A percentile compares a stretch with the other conserved stretches of the same genome.
These are phyloP conservation scores for Pelmatolapia mariae DNA, from an alignment of 2,113 vertebrate species.

Conservation along the genomic window DNA sequence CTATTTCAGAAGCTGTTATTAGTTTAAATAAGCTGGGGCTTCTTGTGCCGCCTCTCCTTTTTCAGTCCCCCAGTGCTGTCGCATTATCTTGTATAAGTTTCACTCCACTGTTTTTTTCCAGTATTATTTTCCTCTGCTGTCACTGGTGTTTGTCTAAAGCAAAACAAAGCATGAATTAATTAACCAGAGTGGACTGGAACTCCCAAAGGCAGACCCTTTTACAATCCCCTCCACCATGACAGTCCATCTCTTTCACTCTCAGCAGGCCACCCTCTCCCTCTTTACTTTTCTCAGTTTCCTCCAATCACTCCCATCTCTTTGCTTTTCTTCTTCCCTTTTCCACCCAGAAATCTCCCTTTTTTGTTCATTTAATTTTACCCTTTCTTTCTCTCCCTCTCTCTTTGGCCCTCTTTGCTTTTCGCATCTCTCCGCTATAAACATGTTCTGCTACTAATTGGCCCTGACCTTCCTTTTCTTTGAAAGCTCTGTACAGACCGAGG, in stretches of 20 bases:
- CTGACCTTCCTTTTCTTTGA: constrained; percentile 34
- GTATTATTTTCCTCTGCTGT: constrained; percentile 17
- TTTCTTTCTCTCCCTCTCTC: background rate
- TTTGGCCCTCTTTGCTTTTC: background rate
- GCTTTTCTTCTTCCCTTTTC: background rate
- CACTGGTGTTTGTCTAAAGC: constrained; percentile 35
- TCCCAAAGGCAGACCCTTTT: constrained; percentile 38
- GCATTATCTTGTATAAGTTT: constrained; percentile 1
- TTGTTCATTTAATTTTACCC: background rate
- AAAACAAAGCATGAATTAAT: constrained; percentile 68
- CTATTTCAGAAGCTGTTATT: constrained; percentile 48
- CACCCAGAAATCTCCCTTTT: background rate
- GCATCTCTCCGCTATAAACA: background rate
- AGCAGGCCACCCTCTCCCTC: background rate
- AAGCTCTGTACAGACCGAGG: background rate
- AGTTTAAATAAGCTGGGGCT: constrained; percentile 39
- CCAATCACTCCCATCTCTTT: background rate
- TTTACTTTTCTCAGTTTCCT: constrained; percentile 12
- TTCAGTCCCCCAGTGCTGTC: background rate
- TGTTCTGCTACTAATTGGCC: constrained; percentile 22
- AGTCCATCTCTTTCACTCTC: constrained; percentile 40
- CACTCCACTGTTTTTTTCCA: background rate
- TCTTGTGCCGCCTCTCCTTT: constrained; percentile 1
- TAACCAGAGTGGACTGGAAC: constrained; percentile 42
- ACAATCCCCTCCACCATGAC: constrained; percentile 31